phyloP scores from a whole-genome alignment of 2,888 invertebrate species.

The Polymixis lichenea region DNA sequence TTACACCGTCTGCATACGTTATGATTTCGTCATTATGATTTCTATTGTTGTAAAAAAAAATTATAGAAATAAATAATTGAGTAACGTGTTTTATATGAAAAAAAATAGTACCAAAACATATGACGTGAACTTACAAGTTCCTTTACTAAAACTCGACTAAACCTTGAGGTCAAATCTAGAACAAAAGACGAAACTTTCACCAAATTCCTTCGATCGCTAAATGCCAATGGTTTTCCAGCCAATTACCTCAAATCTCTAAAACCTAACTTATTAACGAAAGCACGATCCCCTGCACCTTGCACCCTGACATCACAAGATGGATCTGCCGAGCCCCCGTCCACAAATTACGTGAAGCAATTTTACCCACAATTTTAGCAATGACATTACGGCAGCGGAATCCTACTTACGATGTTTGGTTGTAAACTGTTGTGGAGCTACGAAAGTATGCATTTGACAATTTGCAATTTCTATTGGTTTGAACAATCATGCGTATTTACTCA shows the following conservation, averaged over 20 bases:
- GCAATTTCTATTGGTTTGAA: background rate
- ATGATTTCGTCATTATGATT: background rate
- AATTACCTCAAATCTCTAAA: slow-evolving; percentile 70
- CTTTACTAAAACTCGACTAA: background rate
- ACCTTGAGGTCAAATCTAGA: slow-evolving; percentile 8
- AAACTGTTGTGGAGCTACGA: slow-evolving; percentile 73
- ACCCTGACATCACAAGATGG: slow-evolving; percentile 79
- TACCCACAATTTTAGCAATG: slow-evolving; percentile 85
- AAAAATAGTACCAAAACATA: background rate
- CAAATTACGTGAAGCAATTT: slow-evolving; percentile 89
- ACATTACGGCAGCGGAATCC: slow-evolving; percentile 85
- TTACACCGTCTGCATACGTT: too few relatives aligned
- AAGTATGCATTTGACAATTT: slow-evolving; percentile 23
- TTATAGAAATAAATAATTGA: background rate
- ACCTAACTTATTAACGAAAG: slow-evolving; percentile 72
- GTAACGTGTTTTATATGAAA: too few relatives aligned
- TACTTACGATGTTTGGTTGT: slow-evolving; percentile 77
- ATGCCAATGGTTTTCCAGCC: slow-evolving; percentile 63
- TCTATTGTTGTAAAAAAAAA: too few relatives aligned
- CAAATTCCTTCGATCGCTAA: slow-evolving; percentile 45
- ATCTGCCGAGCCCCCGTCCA: slow-evolving; percentile 76
- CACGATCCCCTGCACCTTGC: slow-evolving; percentile 68
- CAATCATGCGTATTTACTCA: background rate
- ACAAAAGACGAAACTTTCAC: slow-evolving; percentile 52
- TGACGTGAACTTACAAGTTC: background rate